Evolutionary conservation across 2,888 invertebrate genomes (phyloP).

Genomic region (Podotricha telesiphe): DNA sequence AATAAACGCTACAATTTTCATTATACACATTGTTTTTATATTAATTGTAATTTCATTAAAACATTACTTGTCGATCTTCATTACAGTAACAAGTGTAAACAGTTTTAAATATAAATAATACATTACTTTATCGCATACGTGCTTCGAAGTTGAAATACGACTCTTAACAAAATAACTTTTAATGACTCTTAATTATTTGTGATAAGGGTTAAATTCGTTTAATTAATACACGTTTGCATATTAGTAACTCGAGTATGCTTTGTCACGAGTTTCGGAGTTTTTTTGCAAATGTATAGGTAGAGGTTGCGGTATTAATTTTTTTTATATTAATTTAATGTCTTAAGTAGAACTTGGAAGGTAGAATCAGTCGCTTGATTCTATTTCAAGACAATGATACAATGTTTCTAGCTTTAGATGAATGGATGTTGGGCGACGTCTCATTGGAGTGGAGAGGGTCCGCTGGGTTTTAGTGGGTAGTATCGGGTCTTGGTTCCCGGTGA

Average conservation of each 20-base stretch:
- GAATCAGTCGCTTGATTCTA: no score
- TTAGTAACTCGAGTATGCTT: conserved; percentile 66
- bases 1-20: background rate
- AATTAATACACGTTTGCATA: conserved; percentile 58
- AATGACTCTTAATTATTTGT: conserved; percentile 43
- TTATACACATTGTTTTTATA: conserved; percentile 21
- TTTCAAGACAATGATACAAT: background rate
- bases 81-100: conserved; percentile 47
- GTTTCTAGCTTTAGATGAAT: background rate
- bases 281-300: conserved; percentile 35
- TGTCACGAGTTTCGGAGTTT: conserved; percentile 58
- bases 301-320: conserved; percentile 16
- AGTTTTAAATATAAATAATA: conserved; percentile 50
- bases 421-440: no score
- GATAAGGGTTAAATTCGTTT: conserved; percentile 49
- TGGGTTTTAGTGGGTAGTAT: no score
- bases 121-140: conserved; percentile 49
- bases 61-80: conserved; percentile 45
- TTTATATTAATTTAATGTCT: background rate
- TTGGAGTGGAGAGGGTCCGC: no score
- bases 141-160: conserved; percentile 64
- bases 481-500: no score
- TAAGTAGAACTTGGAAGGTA: background rate
- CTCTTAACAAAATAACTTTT: conserved; percentile 53
- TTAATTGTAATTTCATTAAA: conserved; percentile 43